Evolutionary conservation across 2,797 vertebrate species (phyloP).

Genomic region (Petrocephalus schoutedeni): DNA sequence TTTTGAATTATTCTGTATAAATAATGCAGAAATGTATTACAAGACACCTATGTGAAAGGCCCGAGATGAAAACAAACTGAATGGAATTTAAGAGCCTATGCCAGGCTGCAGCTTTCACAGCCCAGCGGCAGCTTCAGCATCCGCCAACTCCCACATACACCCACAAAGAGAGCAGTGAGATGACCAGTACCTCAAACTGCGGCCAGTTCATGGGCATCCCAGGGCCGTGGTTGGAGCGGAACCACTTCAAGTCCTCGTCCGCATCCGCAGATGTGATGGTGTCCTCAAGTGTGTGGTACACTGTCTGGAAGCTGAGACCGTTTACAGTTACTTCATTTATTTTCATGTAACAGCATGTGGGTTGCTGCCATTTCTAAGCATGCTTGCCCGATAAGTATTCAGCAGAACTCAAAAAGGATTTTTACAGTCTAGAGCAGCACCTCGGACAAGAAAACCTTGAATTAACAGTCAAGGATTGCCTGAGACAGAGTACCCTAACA

Average conservation of each 20-base stretch:
- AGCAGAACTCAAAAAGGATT: background rate
- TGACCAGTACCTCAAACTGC: conserved; percentile 83
- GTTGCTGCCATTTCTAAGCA: background rate
- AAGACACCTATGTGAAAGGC: background rate
- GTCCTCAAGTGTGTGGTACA: conserved; percentile 86
- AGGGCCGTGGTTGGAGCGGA: conserved; percentile 82
- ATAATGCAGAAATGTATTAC: background rate
- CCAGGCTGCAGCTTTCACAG: background rate
- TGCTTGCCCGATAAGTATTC: background rate
- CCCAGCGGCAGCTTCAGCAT: background rate
- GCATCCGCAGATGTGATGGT: conserved; percentile 75
- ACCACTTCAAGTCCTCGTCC: conserved; percentile 89
- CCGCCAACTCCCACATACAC: background rate
- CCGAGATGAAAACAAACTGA: background rate
- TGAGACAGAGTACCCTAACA: background rate
- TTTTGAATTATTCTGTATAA: background rate
- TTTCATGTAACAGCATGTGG: background rate
- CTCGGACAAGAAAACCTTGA: background rate
- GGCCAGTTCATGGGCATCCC: conserved; percentile 99
- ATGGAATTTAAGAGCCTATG: background rate
- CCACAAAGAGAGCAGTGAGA: background rate
- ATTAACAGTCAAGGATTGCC: background rate
- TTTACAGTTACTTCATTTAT: background rate
- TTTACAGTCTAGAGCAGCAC: background rate
- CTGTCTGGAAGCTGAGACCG: conserved; percentile 71